Percentiles rank a stretch among this genome's conserved stretches.
Conservation (phyloP, 2,888 invertebrate genomes). For the Cheilosia impressa region DNA sequence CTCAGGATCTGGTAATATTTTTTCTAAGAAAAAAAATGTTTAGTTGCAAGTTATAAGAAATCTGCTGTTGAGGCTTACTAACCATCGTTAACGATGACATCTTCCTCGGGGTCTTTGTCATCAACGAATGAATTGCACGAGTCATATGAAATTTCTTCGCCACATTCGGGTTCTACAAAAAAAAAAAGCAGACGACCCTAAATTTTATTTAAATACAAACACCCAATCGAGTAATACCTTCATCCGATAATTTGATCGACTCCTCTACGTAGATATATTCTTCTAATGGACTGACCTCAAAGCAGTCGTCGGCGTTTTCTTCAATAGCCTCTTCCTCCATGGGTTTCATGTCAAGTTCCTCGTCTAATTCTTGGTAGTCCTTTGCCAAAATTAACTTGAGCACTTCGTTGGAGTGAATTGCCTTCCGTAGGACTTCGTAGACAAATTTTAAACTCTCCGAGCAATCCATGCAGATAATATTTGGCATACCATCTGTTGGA, state of each 20-base stretch:
- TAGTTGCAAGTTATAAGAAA: too few relatives aligned
- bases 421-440: conserved; percentile 63
- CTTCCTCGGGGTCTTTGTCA: too few relatives aligned
- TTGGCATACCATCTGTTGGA: conserved; percentile 70
- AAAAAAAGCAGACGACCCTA: not conserved
- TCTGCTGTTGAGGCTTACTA: too few relatives aligned
- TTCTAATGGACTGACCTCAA: conserved; percentile 39
- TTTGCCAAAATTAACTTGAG: conserved; percentile 28
- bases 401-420: conserved; percentile 57
- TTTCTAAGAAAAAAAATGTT: too few relatives aligned
- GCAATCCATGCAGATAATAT: conserved; percentile 74
- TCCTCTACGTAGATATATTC: conserved; percentile 36
- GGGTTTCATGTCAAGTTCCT: not conserved
- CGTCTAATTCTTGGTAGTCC: conserved; percentile 1
- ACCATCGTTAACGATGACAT: too few relatives aligned
- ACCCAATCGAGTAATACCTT: conserved; percentile 2
- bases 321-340: conserved; percentile 1
- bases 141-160: too few relatives aligned
- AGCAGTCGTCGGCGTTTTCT: not conserved
- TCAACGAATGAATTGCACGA: too few relatives aligned
- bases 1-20: too few relatives aligned
- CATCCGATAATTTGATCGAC: not conserved
- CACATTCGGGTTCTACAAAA: not conserved
- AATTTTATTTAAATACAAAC: not conserved
- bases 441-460: conserved; percentile 59